Conservation (phyloP, 2,113 vertebrate genomes). For the Varanus salvator region DNA sequence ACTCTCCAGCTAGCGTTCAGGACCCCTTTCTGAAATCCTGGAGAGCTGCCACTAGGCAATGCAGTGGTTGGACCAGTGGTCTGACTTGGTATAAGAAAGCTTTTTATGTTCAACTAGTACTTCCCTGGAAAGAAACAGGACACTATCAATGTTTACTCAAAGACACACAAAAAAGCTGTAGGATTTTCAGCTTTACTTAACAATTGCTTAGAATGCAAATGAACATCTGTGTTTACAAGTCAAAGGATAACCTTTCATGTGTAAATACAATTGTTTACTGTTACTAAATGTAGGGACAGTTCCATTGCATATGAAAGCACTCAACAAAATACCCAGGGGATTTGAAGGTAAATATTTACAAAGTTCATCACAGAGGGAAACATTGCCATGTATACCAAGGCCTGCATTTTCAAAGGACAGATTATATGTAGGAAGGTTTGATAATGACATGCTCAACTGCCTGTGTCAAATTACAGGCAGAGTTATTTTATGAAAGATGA, state of each 20-base stretch:
- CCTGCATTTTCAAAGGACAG: conserved; percentile 8
- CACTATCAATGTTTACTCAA: not conserved
- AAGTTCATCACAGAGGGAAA: conserved; percentile 14
- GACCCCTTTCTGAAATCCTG: not conserved
- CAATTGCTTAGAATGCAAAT: conserved; percentile 1
- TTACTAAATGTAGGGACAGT: not conserved
- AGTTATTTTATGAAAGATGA: conserved; percentile 13
- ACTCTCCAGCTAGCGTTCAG: not conserved
- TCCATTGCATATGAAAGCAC: conserved; percentile 12
- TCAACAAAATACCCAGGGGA: not conserved
- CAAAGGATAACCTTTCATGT: conserved; percentile 13
- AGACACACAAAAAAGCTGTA: not conserved
- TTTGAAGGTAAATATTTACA: conserved; percentile 26
- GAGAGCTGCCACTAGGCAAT: not conserved
- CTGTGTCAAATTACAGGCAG: not conserved
- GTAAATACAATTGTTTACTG: conserved; percentile 11
- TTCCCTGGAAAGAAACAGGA: not conserved
- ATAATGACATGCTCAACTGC: not conserved
- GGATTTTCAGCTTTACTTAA: not conserved
- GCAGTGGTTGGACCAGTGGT: not conserved
- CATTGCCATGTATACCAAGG: not conserved
- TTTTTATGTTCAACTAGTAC: not conserved
- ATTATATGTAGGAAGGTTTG: not conserved
- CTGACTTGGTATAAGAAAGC: not conserved
- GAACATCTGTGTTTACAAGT: conserved; percentile 5